phyloP scores from a whole-genome alignment of 2,888 invertebrate species.

The Ichneumoninae sp. region DNA sequence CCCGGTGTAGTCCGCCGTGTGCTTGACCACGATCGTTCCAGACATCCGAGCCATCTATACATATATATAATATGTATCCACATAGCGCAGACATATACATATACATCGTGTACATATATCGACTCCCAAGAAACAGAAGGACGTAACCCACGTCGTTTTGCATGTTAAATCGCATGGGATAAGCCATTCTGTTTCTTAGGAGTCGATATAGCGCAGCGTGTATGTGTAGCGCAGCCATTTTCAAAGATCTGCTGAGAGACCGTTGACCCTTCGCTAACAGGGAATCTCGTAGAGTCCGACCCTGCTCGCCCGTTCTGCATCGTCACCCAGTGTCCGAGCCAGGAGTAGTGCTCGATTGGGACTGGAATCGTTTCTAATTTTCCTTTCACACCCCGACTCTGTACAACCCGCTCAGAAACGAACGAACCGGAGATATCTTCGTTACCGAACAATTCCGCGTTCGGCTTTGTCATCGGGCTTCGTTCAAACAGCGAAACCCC shows the following conservation, averaged over 20 bases:
- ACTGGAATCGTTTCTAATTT: conserved; percentile 54
- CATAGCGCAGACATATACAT: no score
- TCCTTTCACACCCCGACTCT: conserved; percentile 5
- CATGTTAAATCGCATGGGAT: neutral
- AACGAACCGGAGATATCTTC: conserved; percentile 14
- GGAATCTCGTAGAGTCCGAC: conserved; percentile 15
- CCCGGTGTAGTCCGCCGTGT: conserved; percentile 2
- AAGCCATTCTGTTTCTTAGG: neutral
- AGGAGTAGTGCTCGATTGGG: conserved; percentile 32
- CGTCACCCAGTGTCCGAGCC: neutral
- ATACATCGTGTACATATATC: neutral
- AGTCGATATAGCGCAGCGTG: neutral
- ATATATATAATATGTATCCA: neutral
- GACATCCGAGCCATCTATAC: conserved; percentile 7
- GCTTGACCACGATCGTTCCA: conserved; percentile 54
- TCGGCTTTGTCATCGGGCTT: conserved; percentile 14
- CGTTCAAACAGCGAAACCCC: conserved; percentile 12
- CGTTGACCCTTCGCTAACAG: conserved; percentile 56
- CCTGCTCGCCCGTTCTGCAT: neutral
- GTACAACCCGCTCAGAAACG: conserved; percentile 6
- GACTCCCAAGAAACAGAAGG: neutral
- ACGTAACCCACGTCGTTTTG: neutral
- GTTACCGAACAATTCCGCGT: conserved; percentile 2
- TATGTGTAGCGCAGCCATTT: conserved; percentile 30
- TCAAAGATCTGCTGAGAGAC: conserved; percentile 49